Base-by-base conservation (phyloP, 2,113 vertebrate genomes). In the Mirza zaza region DNA sequence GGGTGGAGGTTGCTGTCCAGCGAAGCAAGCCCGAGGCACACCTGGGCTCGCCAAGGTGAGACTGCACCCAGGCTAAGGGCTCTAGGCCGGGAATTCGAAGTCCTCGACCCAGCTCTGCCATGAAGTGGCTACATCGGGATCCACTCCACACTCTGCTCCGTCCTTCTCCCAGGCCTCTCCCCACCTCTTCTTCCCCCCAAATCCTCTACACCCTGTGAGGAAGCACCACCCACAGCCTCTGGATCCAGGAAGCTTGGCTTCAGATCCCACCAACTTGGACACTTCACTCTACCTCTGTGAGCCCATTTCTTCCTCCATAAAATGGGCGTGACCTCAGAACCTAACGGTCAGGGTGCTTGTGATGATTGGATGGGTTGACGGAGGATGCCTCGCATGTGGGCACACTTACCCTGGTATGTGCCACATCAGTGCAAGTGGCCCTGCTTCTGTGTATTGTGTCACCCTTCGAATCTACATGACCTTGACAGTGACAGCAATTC, bases 371-470 rank as follows among this genome's bases (percentile, higher is more conserved):
- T 0, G n/a, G 39, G 55, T 10, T 10, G 3, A 6, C 1, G 32
- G 70, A 8, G 20, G 25, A 6, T 1, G 6, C 15, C 83, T 68
- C 84, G 23, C 27, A 11, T 15, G 0, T 2, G 55, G 48, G 2
- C 17, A 29, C 61, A 29, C 61, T 13, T 63, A 63, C 10, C 21
- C 0, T 0, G 48, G 65, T 1, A 8, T 0, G 0, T 9, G n/a
- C 42, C 61, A 0, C 1, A 6, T 18, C 18, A 0, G 6, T 1
- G 4, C 45, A 29, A 79, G 77, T 39, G 6, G 50, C 34, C 57
- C 48, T 73, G 65, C 17, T 55, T 8, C 0, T 39, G 13, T 36
- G 45, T 6, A 20, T 23, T 13, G 23, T 21, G 71, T 34, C 45
- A 29, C 29, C 48, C 27, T 32, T 52, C 12, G 7, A 36, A n/a